Percentiles rank a stretch among this genome's conserved stretches.
Conservation (phyloP, 2,113 vertebrate species). For the Oncorhynchus gorbuscha region DNA sequence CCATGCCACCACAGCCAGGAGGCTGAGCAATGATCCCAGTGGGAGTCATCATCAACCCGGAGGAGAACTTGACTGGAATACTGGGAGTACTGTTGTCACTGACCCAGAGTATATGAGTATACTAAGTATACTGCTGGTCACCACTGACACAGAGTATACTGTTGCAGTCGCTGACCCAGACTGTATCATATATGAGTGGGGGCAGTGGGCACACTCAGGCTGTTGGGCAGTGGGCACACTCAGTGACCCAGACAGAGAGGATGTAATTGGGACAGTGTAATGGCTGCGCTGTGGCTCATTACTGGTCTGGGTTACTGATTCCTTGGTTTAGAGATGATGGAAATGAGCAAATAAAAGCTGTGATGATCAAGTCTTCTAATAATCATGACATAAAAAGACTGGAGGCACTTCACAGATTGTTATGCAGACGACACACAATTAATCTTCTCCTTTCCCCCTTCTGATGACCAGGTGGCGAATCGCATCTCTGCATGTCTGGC, state of each 20-base stretch:
- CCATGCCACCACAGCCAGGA: constrained; percentile 44
- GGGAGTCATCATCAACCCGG: constrained; percentile 19
- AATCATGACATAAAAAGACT: background rate
- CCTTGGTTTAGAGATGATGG: background rate
- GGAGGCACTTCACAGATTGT: background rate
- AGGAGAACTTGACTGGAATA: no score
- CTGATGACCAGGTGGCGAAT: no score
- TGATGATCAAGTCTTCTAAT: background rate
- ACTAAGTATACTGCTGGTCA: no score
- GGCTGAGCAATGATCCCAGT: constrained; percentile 30
- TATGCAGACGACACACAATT: no score
- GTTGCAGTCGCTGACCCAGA: background rate
- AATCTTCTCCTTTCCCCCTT: no score
- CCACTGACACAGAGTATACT: no score
- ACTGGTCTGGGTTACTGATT: background rate
- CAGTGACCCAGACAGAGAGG: background rate
- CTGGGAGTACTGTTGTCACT: background rate
- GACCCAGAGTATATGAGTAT: background rate
- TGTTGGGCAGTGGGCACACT: background rate
- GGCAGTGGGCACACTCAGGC: background rate
- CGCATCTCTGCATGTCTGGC: no score
- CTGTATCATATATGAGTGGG: no score
- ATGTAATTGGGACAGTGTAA: background rate
- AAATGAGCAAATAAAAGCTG: background rate
- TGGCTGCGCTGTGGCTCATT: background rate